Percentiles rank a stretch among this genome's conserved stretches.
Conservation (phyloP, 2,113 vertebrate genomes). For the Amphilophus citrinellus region DNA sequence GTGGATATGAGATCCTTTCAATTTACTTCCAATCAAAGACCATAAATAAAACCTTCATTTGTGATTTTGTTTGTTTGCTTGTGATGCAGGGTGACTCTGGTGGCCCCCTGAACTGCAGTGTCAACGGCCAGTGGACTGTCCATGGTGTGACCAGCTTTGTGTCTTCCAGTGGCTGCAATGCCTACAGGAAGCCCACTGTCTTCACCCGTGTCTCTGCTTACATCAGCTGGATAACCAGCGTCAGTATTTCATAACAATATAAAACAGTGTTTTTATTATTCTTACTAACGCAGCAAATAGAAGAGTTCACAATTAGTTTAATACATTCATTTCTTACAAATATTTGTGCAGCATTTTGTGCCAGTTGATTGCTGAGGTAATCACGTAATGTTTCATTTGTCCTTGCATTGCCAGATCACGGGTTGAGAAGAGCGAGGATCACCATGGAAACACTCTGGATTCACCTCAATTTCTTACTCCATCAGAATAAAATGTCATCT, state of each 20-base stretch:
- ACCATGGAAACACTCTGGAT: conserved; percentile 48
- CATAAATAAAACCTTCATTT: background rate
- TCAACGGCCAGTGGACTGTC: conserved; percentile 83
- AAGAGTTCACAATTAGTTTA: background rate
- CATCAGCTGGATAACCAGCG: conserved; percentile 85
- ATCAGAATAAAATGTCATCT: conserved; percentile 59
- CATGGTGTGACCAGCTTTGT: conserved; percentile 93
- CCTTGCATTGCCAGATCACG: conserved; percentile 70
- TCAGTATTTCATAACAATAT: conserved; percentile 72
- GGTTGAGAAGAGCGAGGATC: conserved; percentile 58
- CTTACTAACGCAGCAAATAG: background rate
- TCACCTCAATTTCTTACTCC: conserved; percentile 11
- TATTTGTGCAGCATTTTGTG: background rate
- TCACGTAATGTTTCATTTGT: conserved; percentile 32
- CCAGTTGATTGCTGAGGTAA: background rate
- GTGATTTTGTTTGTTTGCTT: background rate
- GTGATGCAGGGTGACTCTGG: conserved; percentile 89
- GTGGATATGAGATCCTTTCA: background rate
- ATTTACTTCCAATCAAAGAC: fast-evolving
- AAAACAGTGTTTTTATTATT: background rate
- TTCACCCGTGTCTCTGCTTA: conserved; percentile 92
- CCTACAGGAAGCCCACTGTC: conserved; percentile 86
- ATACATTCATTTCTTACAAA: background rate
- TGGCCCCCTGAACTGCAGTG: conserved; percentile 88
- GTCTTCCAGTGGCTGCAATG: conserved; percentile 86